Conservation (phyloP, 2,888 invertebrate species). For the Lordiphosa andalusiaca region DNA sequence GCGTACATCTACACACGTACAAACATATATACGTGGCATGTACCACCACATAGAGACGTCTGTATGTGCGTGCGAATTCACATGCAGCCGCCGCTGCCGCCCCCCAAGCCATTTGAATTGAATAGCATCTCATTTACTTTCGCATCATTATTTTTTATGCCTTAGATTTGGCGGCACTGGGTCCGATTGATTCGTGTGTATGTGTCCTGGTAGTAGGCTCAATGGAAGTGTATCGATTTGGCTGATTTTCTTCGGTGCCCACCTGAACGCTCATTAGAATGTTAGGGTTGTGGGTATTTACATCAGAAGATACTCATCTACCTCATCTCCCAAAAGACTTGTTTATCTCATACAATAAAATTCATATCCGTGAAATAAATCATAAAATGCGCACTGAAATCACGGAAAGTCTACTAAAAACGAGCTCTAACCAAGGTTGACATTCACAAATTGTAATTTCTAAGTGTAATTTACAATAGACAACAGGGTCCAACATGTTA, state of each 20-base stretch:
- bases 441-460: too few relatives aligned
- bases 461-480: too few relatives aligned
- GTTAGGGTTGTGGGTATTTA: not conserved
- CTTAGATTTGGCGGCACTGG: slow-evolving; percentile 10
- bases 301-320: too few relatives aligned
- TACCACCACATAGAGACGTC: slow-evolving; percentile 15
- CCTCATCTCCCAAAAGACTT: too few relatives aligned
- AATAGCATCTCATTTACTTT: slow-evolving; percentile 36
- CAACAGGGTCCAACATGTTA: too few relatives aligned
- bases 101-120: slow-evolving; percentile 25
- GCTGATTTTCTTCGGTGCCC: not conserved
- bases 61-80: slow-evolving; percentile 32
- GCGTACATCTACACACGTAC: not conserved
- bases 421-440: too few relatives aligned
- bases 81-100: slow-evolving; percentile 24
- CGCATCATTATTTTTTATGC: slow-evolving; percentile 41
- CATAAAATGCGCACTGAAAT: too few relatives aligned
- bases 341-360: too few relatives aligned
- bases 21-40: slow-evolving; percentile 5
- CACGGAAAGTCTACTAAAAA: too few relatives aligned
- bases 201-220: too few relatives aligned
- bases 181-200: slow-evolving; percentile 24
- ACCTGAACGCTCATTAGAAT: not conserved
- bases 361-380: too few relatives aligned
- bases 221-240: slow-evolving; percentile 1